Evolutionary conservation across 2,888 invertebrate species (phyloP), one percentile per base, ranked within the genome.

Genomic region (Eupithecia subfuscata): DNA sequence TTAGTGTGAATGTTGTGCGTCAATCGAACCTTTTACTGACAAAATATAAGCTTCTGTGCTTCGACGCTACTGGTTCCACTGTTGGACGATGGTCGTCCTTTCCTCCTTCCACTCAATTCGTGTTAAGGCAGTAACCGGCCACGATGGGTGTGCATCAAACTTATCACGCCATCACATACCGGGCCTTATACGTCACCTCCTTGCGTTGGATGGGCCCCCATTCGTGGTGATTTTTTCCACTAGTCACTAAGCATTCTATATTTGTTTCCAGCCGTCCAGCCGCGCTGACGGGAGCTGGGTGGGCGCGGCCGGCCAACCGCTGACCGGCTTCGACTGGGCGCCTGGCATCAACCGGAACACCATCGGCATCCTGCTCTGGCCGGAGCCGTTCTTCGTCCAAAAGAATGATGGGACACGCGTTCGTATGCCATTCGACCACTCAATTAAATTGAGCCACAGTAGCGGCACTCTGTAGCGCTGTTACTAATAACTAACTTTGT

Each of bases 331-430:
- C 90, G 97, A 97, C 40, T 99, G 99, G 98, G 98, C 83, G 98
- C 98, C 98, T 1, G 99, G 99, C 14, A 97, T 97, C 1, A 98
- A 98, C 87, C 95, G 98, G 71, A 98, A 98, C 86, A 99, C 99
- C n/a, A 98, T 98, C 12, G 99, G 99, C 48, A 99, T 99, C 82
- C 95, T 98, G 34, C 96, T 87, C n/a, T 99, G 99, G 99, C 98
- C 98, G 30, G 97, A 98, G 86, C 97, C 98, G 60, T 98, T 98
- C 89, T 91, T 97, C 76, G 95, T 96, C 65, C 22, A 67, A 11
- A 67, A 67, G 22, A 22, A 56, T 22, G 67, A 67, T 40, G 67
- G 67, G 12, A n/a, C 34, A 67, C 67, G 37, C 11, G 67, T 67
- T 40, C 37, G 67, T 67, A 37, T 65, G 18, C 65, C 16, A 63